Base-by-base conservation (phyloP, 2,113 vertebrate species). In the Amphiprion percula region DNA sequence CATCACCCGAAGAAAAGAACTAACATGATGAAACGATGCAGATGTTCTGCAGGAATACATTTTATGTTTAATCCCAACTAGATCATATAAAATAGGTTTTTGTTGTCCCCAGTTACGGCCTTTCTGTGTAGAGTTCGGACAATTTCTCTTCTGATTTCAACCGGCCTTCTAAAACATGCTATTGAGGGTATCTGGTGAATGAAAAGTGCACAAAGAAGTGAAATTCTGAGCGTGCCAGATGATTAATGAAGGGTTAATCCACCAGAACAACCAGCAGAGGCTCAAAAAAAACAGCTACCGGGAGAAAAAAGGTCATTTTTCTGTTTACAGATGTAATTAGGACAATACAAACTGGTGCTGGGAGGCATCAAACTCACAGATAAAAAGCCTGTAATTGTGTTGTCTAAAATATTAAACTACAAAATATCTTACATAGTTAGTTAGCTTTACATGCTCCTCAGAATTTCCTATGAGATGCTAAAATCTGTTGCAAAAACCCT, bases 1-100 rank as follows among this genome's bases (percentile, higher is more conserved):
- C 41, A 63, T 84, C 60, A 65, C 41, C 68, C 54, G 14, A 11
- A 63, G 19, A 74, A 61, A 1, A 66, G 30, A 24, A 55, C 2
- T 11, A 15, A 12, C n/a, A 49, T 53, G 30, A 67, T 55, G 73
- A 77, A 59, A 68, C 12, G 28, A 37, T 54, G 26, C 21, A 69
- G 21, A 17, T 46, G 44, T 15, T 33, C 46, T 53, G 15, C 17
- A 10, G 0, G 54, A 54, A 33, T 41, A 37, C 21, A 52, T 58
- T 64, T 50, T 1, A 62, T 65, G 39, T 62, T 53, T 21, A 6
- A 15, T 15, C 10, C 30, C 15, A 50, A 59, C 44, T 19, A 30
- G 3, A 1, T 39, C 3, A 5, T 46, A 39, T 55, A 1, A 47
- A 53, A 46, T 46, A 12, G 47, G 33, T 37, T 37, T 26, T 37